Conservation (phyloP, 1,140 invertebrate genomes). For the Eumeta japonica region DNA sequence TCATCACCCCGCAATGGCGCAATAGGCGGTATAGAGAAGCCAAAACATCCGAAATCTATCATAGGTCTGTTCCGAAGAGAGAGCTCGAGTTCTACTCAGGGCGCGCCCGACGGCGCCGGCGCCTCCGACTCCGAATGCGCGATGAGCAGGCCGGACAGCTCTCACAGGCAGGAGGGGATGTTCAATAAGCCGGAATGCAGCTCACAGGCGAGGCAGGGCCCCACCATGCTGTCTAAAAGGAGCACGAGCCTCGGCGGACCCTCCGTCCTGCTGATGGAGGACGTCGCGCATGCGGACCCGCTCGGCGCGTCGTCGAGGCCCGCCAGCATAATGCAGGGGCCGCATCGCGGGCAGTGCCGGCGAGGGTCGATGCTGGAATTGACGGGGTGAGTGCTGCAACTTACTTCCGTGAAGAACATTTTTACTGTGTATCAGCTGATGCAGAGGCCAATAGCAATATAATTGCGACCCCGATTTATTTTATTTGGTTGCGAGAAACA, state of each 20-base stretch:
- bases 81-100: conserved; percentile 62
- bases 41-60: conserved; percentile 69
- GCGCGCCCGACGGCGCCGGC: conserved; percentile 36
- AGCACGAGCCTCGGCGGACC: conserved; percentile 52
- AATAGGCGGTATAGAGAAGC: conserved; percentile 69
- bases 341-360: conserved; percentile 63
- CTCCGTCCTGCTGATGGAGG: conserved; percentile 59
- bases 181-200: conserved; percentile 26
- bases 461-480: too few species aligned
- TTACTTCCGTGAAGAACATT: conserved; percentile 7
- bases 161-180: conserved; percentile 28
- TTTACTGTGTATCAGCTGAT: too few species aligned
- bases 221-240: conserved; percentile 38
- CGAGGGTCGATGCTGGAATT: conserved; percentile 69
- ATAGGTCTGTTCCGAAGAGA: conserved; percentile 70
- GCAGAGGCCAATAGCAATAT: too few species aligned
- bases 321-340: conserved; percentile 50
- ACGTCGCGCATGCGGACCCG: conserved; percentile 56
- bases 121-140: conserved; percentile 56
- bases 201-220: conserved; percentile 22
- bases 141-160: conserved; percentile 45
- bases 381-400: conserved; percentile 66
- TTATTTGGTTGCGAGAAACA: too few species aligned
- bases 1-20: conserved; percentile 16
- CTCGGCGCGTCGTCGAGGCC: conserved; percentile 56